These are phyloP conservation scores for Heliconius congener DNA, from an alignment of 1,140 invertebrate species.

Conservation along the genomic window DNA sequence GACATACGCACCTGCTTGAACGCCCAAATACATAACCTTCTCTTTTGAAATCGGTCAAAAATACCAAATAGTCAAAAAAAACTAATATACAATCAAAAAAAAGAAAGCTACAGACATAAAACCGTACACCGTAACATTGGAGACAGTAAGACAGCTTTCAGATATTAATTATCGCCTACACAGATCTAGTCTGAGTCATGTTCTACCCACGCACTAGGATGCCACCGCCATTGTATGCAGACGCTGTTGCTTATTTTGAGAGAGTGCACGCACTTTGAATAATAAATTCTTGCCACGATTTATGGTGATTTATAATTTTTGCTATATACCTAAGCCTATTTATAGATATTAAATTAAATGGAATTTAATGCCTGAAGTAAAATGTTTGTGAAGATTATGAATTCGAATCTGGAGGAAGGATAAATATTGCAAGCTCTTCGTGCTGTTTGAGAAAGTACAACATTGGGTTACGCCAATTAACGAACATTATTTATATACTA, in stretches of 20 bases:
- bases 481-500: too few species aligned
- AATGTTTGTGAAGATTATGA: background rate
- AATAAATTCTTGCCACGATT: constrained; percentile 23
- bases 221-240: constrained; percentile 33
- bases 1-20: too few species aligned
- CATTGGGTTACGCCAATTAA: background rate
- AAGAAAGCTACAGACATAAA: constrained; percentile 3
- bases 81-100: background rate
- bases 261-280: constrained; percentile 28
- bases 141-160: constrained; percentile 28
- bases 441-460: background rate
- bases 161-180: constrained; percentile 36
- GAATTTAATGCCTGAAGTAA: background rate
- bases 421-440: background rate
- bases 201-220: constrained; percentile 33
- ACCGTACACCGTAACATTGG: constrained; percentile 11
- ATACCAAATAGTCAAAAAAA: background rate
- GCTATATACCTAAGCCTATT: constrained; percentile 11
- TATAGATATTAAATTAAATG: constrained; percentile 9
- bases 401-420: background rate
- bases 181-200: constrained; percentile 31
- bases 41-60: too few species aligned
- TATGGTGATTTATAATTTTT: constrained; percentile 27
- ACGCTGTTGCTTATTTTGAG: constrained; percentile 34
- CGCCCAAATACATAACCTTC: too few species aligned